These are phyloP conservation scores for Danio rerio DNA, from an alignment of 2,113 vertebrate genomes.

Conservation along the genomic window GRCz12tu NC_133192.1:12224501-12225000, in stretches of 20 bases:
- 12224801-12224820: neutral
- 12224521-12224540: slow-evolving; percentile 46
- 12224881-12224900: neutral
- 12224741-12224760: neutral
- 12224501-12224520: slow-evolving; percentile 42
- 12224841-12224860: neutral
- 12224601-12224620: slow-evolving; percentile 29
- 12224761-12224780: neutral
- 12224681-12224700: neutral
- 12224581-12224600: slow-evolving; percentile 40
- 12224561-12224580: slow-evolving; percentile 43
- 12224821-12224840: neutral
- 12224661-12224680: neutral
- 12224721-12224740: neutral
- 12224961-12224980: too few species aligned
- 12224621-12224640: slow-evolving; percentile 31
- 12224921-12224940: too few species aligned
- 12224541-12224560: slow-evolving; percentile 39
- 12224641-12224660: neutral
- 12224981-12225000: too few species aligned
- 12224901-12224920: neutral
- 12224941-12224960: too few species aligned
- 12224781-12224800: neutral
- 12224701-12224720: neutral
- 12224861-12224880: neutral